phyloP scores from a whole-genome alignment of 2,888 invertebrate genomes.

The Harpagoxenus sublaevis region DNA sequence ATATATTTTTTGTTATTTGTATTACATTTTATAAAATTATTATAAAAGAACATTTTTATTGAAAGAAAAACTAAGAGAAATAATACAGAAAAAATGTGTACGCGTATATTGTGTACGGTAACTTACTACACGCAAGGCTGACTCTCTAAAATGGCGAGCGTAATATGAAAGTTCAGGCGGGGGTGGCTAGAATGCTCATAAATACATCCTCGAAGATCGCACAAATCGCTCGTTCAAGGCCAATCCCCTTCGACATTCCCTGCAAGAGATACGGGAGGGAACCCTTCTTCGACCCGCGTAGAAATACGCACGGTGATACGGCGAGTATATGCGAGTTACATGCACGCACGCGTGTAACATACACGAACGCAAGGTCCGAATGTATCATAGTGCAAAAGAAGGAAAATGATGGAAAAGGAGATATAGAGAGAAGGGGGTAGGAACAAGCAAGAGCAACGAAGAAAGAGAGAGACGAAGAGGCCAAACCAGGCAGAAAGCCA shows the following conservation, averaged over 20 bases:
- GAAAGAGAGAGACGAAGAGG: slow-evolving; percentile 67
- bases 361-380: slow-evolving; percentile 62
- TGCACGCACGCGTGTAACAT: slow-evolving; percentile 63
- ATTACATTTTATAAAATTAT: background rate
- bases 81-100: slow-evolving; percentile 9
- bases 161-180: slow-evolving; percentile 71
- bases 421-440: slow-evolving; percentile 54
- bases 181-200: slow-evolving; percentile 77
- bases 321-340: slow-evolving; percentile 63
- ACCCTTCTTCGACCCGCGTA: slow-evolving; percentile 76
- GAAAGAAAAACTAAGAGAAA: background rate
- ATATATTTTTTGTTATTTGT: background rate
- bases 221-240: slow-evolving; percentile 81
- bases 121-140: slow-evolving; percentile 51
- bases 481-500: slow-evolving; percentile 80
- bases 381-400: slow-evolving; percentile 68
- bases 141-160: slow-evolving; percentile 53
- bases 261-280: slow-evolving; percentile 71
- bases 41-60: background rate
- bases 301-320: slow-evolving; percentile 71
- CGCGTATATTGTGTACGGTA: slow-evolving; percentile 57
- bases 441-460: slow-evolving; percentile 41
- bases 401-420: slow-evolving; percentile 51
- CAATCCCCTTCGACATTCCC: slow-evolving; percentile 77
- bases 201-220: slow-evolving; percentile 82